Percentiles rank a stretch among this genome's conserved stretches.
phyloP scores from a whole-genome alignment of 1,140 invertebrate genomes.

The Phenacoccus solenopsis region DNA sequence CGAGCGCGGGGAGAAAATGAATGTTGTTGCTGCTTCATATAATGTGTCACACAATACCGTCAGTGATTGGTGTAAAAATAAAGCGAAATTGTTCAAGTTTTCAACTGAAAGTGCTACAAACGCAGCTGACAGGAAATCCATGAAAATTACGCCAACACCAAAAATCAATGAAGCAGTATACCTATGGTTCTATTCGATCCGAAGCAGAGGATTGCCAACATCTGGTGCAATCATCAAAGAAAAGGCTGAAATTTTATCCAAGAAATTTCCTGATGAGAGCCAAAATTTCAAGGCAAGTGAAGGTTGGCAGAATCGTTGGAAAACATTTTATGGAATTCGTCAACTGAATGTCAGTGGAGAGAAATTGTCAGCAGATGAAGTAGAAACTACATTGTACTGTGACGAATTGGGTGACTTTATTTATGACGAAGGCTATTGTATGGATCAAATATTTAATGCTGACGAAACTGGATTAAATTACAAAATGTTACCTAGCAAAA shows the following conservation, averaged over 20 bases:
- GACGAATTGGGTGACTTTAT: neutral
- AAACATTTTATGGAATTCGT: constrained; percentile 24
- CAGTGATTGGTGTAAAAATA: neutral
- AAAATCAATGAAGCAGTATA: constrained; percentile 11
- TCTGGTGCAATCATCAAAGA: constrained; percentile 2
- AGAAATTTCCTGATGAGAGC: constrained; percentile 25
- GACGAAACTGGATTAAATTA: constrained; percentile 31
- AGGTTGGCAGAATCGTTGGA: constrained; percentile 30
- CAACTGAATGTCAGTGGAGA: constrained; percentile 20
- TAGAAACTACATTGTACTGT: constrained; percentile 19
- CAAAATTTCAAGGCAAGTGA: constrained; percentile 31
- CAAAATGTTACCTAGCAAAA: constrained; percentile 27
- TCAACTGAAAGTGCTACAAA: neutral
- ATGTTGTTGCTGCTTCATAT: neutral
- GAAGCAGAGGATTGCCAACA: neutral
- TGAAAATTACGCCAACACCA: neutral
- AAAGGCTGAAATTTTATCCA: constrained; percentile 1
- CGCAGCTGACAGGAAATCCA: neutral
- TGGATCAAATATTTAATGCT: constrained; percentile 30
- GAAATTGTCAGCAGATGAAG: constrained; percentile 22
- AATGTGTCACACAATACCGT: neutral
- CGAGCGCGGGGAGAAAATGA: neutral
- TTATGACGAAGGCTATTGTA: constrained; percentile 19
- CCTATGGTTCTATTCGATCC: constrained; percentile 7
- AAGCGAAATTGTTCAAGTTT: neutral